Evolutionary conservation across 2,888 invertebrate species (phyloP), one percentile per base, ranked within the genome.

Genomic region (Calameuta idolon): DNA sequence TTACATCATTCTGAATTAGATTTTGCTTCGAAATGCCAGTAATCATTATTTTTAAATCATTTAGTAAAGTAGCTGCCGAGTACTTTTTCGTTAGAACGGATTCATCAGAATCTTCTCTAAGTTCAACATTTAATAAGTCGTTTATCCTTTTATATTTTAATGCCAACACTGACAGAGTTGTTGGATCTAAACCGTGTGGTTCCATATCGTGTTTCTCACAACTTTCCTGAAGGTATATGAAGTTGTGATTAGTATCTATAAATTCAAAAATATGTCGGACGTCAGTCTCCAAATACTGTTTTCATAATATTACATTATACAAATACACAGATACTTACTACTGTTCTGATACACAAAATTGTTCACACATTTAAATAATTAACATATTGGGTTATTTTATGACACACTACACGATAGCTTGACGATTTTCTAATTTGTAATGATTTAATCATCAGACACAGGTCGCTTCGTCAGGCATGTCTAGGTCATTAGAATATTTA

Each of bases 11-110:
- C 55, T 55, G 23, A 55, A 73, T 69, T 69, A 68, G 37, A n/a
- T 76, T 75, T 80, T 78, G 81, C 75, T 83, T 82, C 9, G 11
- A 31, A 76, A 73, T 68, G 75, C 33, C 71, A 73, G 74, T 11
- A 34, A 31, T 73, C 34, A 69, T 55, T 55, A 5, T 55, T 55
- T 55, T 55, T 23, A 55, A 55, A 23, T 55, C 55, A 23, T 55
- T 55, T 55, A 55, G 1, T 55, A 55, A 55, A 55, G 55, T 55
- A 23, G 55, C 55, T 5, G 23, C 55, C 2, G 55, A 15, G 55
- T 55, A 55, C 55, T 55, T 55, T 23, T 55, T 55, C 55, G 55
- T 55, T 55, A 55, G 55, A 55, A 55, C 9, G 55, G 55, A 55
- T 55, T 55, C 23, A 55, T 55, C 55, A 9, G 55, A 23, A 55